These are phyloP conservation scores for Calonectris borealis DNA, from an alignment of 2,113 vertebrate species.

Conservation along the genomic window DNA sequence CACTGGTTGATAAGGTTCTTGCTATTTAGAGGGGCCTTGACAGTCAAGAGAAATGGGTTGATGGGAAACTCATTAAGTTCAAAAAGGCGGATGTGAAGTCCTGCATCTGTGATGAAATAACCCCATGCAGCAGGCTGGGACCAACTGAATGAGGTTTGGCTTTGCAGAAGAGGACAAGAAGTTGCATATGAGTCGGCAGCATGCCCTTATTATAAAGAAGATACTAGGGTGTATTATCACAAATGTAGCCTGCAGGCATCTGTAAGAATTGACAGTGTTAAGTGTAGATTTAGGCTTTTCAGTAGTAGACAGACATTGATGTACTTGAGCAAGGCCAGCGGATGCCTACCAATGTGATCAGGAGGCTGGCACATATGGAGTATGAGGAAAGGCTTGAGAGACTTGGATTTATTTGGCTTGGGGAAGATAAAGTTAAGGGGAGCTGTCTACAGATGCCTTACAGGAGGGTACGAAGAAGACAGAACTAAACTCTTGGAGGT, in stretches of 20 bases:
- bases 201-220: neutral
- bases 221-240: neutral
- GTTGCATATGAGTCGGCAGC: neutral
- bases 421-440: neutral
- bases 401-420: neutral
- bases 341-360: neutral
- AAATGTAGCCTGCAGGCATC: neutral
- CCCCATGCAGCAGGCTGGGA: neutral
- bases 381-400: neutral
- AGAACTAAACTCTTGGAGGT: neutral
- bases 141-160: neutral
- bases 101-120: neutral
- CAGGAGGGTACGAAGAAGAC: neutral
- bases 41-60: neutral
- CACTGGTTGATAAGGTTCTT: neutral
- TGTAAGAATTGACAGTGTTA: neutral
- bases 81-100: neutral
- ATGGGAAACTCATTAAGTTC: neutral
- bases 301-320: neutral
- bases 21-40: neutral
- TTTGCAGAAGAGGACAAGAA: neutral
- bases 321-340: neutral
- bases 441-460: neutral
- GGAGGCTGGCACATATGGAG: too few species aligned
- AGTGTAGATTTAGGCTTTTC: neutral